Conservation (phyloP, 2,888 invertebrate species). For the Gymnoscelis rufifasciata region DNA sequence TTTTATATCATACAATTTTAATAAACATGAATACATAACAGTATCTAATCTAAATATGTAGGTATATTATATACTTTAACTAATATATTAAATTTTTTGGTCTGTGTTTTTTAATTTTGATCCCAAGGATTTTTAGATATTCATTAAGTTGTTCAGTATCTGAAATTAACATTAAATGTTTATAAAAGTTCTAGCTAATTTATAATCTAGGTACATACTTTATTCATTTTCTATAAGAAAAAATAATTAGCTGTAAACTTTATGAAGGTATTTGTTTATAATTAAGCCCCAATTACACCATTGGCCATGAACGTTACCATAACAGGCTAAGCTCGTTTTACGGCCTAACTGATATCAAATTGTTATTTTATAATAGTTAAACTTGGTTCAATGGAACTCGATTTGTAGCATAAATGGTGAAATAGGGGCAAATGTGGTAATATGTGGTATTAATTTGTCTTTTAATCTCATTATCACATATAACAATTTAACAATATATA, state of each 20-base stretch:
- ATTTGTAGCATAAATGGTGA: too few species aligned
- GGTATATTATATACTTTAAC: slow-evolving; percentile 12
- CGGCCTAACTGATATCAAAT: too few species aligned
- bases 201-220: not conserved
- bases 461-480: too few species aligned
- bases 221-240: not conserved
- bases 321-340: too few species aligned
- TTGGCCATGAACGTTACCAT: too few species aligned
- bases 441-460: too few species aligned
- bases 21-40: slow-evolving; percentile 16
- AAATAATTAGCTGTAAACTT: too few species aligned
- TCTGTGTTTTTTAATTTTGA: slow-evolving; percentile 17
- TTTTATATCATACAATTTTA: slow-evolving; percentile 23
- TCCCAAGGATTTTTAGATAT: slow-evolving; percentile 35
- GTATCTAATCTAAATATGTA: slow-evolving; percentile 33
- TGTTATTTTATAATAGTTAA: too few species aligned
- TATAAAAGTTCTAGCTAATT: not conserved
- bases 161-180: slow-evolving; percentile 30
- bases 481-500: not conserved
- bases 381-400: too few species aligned
- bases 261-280: too few species aligned
- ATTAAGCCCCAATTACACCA: too few species aligned
- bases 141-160: slow-evolving; percentile 46
- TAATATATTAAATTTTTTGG: slow-evolving; percentile 4
- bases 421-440: too few species aligned